Base-by-base conservation (phyloP, 1,140 invertebrate species). In the Bombus terrestris region DNA sequence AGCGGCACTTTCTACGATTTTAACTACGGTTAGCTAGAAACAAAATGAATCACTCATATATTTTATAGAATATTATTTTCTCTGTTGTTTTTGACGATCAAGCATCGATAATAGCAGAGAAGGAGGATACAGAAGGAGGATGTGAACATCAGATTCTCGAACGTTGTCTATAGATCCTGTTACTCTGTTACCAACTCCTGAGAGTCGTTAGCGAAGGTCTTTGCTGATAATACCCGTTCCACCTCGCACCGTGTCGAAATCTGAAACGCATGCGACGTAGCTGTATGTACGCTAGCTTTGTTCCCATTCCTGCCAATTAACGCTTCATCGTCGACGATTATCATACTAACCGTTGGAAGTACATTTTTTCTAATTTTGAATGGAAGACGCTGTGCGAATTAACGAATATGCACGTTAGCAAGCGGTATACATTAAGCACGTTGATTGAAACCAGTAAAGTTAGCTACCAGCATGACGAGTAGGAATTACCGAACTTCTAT, bases 401-500 rank as follows among this genome's bases (percentile, higher is more conserved):
- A 39, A 69, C 35, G 22, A 4, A 28, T 12, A 28, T 22, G 0
- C 18, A 1, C 35, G 1, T 69, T 25, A 39, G 4, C 10, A 6
- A 39, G 22, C 13, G 8, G 1, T n/a, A 43, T 22, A 8, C 25
- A 22, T 13, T 25, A 37, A 28, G 0, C 12, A 12, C 10, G 41
- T 8, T 9, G 28, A 41, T 22, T 12, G 81, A 76, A 66, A 57
- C 22, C 25, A 28, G 25, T 32, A 2, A 84, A 84, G 82, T 71
- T 84, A 64, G 53, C 59, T 57, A 57, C 9, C 39, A n/a, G n/a
- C 9, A n/a, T 72, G 66, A 68, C 13, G 41, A 82, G 83, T 74
- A 77, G 80, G 66, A 87, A 90, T 89, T 87, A 87, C 81, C 73
- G 83, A 89, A 90, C 88, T 83, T 87, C 87, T 59, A 66, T 74